Base-by-base conservation (phyloP, 1,140 invertebrate species). In the Trachelipus rathkii region DNA sequence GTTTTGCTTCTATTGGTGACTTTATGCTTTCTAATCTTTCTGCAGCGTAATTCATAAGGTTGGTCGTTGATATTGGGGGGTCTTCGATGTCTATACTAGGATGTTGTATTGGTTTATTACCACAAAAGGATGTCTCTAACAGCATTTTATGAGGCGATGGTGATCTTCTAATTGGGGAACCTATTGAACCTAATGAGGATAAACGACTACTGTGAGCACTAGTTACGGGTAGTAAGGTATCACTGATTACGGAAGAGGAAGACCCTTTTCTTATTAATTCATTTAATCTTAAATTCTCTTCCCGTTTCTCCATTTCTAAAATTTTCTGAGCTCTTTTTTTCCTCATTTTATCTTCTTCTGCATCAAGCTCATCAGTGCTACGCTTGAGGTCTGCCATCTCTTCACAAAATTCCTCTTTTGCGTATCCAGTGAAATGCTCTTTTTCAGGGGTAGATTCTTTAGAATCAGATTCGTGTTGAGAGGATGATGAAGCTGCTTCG, bases 121-220 rank as follows among this genome's bases (percentile, higher is more conserved):
- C 93, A 83, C 93, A 95, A 83, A 95, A 95, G 0, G 93, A 95
- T 0, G 93, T 95, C 85, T 95, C 93, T 23, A 95, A 86, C 23
- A 94, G 85, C 89, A 93, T 94, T 85, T 92, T 92, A 85, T 95
- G 93, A 7, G 93, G 93, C 44, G 93, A 95, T 0, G 93, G 92
- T 10, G 92, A 94, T 60, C 84, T 77, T 73, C 92, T 88, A 15
- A 81, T 82, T 21, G 84, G 86, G 0, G 87, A 88, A 0, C 87
- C 84, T 15, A 86, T 87, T 4, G 88, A 85, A 23, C 87, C 91
- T n/a, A 92, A 88, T 75, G 91, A 92, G 1, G 92, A 94, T 75
- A 95, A 85, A 67, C 93, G 88, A 68, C 91, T 93, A 11, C 92
- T 93, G 81, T 92, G 88, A 8, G 92, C 92, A 11, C 92, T 92